A percentile compares a stretch with the other conserved stretches of the same genome.
phyloP scores from a whole-genome alignment of 2,797 vertebrate species.

The Malurus leucopterus region DNA sequence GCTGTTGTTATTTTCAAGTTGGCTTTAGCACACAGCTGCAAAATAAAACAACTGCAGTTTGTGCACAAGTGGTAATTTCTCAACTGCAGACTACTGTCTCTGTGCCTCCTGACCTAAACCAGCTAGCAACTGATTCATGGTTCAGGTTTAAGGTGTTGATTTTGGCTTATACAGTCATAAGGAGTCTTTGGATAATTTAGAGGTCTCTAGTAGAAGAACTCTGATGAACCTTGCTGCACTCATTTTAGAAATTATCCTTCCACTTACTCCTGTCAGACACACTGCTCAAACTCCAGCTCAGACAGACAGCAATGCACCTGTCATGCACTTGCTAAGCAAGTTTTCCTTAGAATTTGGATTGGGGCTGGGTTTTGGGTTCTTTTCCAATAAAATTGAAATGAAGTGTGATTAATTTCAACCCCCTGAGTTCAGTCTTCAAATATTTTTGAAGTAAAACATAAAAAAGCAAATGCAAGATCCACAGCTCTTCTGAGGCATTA shows the following conservation, averaged over 20 bases:
- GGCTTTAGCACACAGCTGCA: not conserved
- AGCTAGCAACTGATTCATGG: not conserved
- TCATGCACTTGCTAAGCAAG: not conserved
- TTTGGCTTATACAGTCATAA: not conserved
- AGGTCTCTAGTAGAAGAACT: not conserved
- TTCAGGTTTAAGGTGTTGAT: not conserved
- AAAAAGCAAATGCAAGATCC: not conserved
- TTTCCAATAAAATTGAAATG: not conserved
- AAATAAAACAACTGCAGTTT: not conserved
- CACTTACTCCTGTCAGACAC: not conserved
- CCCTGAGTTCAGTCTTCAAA: accelerated
- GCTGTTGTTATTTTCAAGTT: not conserved
- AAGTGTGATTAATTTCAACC: not conserved
- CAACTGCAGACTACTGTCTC: not conserved
- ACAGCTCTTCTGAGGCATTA: not conserved
- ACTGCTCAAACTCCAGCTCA: not conserved
- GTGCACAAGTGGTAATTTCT: not conserved
- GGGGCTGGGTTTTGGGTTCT: not conserved
- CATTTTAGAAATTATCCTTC: not conserved
- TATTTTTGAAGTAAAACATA: not conserved
- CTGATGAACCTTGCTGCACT: not conserved
- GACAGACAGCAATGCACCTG: not conserved
- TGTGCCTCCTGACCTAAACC: not conserved
- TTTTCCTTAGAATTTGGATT: not conserved
- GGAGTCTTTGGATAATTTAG: not conserved